Conservation (phyloP, 2,113 vertebrate species). For the Gymnobelideus leadbeateri region DNA sequence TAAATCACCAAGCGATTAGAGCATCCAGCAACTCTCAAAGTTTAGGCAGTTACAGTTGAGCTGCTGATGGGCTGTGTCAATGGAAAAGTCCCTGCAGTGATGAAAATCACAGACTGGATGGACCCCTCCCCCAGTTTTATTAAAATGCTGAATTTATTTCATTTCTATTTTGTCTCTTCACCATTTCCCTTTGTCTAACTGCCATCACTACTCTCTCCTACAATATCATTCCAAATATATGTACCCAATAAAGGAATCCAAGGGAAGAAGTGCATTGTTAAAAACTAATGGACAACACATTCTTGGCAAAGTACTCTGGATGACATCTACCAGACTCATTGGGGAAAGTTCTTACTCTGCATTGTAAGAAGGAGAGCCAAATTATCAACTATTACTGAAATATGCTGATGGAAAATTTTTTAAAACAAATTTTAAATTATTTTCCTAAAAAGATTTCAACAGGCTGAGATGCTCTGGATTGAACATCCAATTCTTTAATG, state of each 20-base stretch:
- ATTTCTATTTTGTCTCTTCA: not conserved
- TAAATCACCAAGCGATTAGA: not conserved
- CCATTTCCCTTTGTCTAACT: not conserved
- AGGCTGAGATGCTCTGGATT: not conserved
- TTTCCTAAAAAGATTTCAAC: not conserved
- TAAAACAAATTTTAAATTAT: not conserved
- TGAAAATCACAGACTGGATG: not conserved
- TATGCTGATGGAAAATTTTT: not conserved
- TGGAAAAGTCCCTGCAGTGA: not conserved
- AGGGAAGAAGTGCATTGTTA: not conserved
- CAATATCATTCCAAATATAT: not conserved
- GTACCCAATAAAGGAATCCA: not conserved
- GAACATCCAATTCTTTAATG: not conserved
- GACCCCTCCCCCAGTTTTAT: not conserved
- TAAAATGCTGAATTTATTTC: not conserved
- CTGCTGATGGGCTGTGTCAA: not conserved
- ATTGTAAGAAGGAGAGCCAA: not conserved
- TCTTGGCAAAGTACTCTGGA: not conserved
- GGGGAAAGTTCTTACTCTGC: not conserved
- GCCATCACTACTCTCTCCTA: not conserved
- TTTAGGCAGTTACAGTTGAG: not conserved
- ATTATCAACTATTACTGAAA: not conserved
- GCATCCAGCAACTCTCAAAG: not conserved
- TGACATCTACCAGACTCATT: not conserved
- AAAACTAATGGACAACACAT: not conserved